A percentile compares a stretch with the other conserved stretches of the same genome.
These are phyloP conservation scores for Coregonus ussuriensis DNA, from an alignment of 2,797 vertebrate species.

Conservation along the genomic window DNA sequence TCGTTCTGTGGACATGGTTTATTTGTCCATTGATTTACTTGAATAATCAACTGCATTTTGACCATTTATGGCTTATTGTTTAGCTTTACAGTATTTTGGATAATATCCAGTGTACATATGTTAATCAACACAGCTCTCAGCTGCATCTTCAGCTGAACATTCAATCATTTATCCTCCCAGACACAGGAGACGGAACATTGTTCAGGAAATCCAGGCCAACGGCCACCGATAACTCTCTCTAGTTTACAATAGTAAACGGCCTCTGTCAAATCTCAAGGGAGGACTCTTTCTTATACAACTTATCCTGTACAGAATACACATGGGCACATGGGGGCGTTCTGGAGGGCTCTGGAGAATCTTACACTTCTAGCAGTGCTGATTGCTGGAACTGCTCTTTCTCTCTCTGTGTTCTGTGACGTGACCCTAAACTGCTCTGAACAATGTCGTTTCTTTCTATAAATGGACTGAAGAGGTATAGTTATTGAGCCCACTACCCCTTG, in stretches of 20 bases:
- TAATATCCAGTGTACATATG: neutral
- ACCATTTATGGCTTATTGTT: neutral
- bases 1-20: neutral
- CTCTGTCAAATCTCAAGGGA: neutral
- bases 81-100: neutral
- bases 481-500: neutral
- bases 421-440: neutral
- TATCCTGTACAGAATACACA: conserved; percentile 2
- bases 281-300: neutral
- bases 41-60: neutral
- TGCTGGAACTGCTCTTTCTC: neutral
- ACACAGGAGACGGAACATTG: neutral
- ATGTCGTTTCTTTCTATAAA: neutral
- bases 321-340: neutral
- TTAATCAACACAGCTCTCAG: neutral
- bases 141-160: neutral
- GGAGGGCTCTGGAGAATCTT: neutral
- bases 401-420: neutral
- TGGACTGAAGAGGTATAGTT: neutral
- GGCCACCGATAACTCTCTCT: neutral
- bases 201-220: neutral
- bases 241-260: neutral
- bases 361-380: neutral
- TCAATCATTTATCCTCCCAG: neutral
- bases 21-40: neutral